phyloP scores from a whole-genome alignment of 1,140 invertebrate genomes.

The Sminthurides bifidus region DNA sequence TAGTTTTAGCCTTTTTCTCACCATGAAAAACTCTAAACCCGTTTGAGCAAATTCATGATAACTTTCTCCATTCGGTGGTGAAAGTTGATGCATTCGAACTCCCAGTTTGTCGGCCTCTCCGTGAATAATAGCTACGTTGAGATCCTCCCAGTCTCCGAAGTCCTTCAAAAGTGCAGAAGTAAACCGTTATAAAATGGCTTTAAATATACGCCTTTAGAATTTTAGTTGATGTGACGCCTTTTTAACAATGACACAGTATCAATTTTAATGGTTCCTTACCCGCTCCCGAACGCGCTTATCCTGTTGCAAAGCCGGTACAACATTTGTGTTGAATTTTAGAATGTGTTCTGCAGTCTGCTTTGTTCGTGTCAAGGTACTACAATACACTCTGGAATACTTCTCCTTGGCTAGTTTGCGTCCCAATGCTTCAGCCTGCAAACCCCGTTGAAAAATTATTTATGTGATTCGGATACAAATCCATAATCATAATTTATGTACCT shows the following conservation, averaged over 20 bases:
- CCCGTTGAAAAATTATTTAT: not conserved
- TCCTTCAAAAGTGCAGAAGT: too few species aligned
- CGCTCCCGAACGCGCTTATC: conserved; percentile 1
- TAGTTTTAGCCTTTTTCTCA: not conserved
- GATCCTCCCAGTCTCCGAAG: conserved; percentile 2
- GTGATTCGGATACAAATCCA: too few species aligned
- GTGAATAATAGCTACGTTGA: not conserved
- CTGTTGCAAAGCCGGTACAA: not conserved
- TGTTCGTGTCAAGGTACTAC: not conserved
- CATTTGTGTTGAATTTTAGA: not conserved
- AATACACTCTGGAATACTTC: conserved; percentile 8
- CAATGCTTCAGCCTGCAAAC: conserved; percentile 1
- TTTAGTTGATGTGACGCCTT: too few species aligned
- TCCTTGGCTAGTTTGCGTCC: conserved; percentile 4
- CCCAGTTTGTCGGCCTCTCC: not conserved
- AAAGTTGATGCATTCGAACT: not conserved
- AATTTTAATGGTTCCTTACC: not conserved
- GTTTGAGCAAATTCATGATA: not conserved
- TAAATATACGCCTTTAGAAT: too few species aligned
- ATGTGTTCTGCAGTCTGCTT: not conserved
- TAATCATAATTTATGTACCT: too few species aligned
- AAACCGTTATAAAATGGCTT: too few species aligned
- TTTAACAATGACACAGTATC: not conserved
- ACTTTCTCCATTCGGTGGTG: not conserved
- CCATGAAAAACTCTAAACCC: not conserved